These are phyloP conservation scores for Trilocha varians DNA, from an alignment of 2,888 invertebrate genomes.

Conservation along the genomic window DNA sequence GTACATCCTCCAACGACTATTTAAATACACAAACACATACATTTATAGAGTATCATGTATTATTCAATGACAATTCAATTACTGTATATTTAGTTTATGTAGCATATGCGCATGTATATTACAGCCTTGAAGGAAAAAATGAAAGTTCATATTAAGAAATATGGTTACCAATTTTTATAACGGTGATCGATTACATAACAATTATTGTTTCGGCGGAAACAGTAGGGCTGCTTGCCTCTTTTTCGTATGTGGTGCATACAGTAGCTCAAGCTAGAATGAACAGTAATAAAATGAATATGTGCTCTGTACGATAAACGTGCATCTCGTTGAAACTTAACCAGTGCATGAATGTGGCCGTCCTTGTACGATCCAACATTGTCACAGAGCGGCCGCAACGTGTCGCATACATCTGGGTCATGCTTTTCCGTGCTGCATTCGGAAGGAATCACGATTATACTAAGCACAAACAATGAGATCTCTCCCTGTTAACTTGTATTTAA, in stretches of 20 bases:
- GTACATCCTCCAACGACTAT: constrained; percentile 45
- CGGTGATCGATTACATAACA: no score
- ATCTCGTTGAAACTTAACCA: constrained; percentile 21
- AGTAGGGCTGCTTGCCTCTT: no score
- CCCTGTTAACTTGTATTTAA: not conserved
- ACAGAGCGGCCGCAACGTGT: constrained; percentile 25
- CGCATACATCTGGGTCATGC: constrained; percentile 37
- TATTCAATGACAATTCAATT: no score
- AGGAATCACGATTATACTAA: constrained; percentile 16
- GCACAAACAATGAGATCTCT: not conserved
- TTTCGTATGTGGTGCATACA: not conserved
- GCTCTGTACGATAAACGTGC: constrained; percentile 19
- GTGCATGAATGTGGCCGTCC: constrained; percentile 56
- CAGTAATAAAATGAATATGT: constrained; percentile 32
- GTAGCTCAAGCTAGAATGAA: not conserved
- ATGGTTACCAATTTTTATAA: no score
- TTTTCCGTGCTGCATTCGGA: constrained; percentile 36
- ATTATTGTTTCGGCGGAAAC: no score
- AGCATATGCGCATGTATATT: no score
- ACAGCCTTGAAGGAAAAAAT: no score
- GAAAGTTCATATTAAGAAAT: no score
- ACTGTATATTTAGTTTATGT: no score
- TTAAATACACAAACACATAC: constrained; percentile 17
- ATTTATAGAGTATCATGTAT: no score
- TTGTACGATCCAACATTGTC: constrained; percentile 43